Evolutionary conservation across 1,140 invertebrate species (phyloP), one percentile per base, ranked within the genome.

Genomic region (Homarus americanus): DNA sequence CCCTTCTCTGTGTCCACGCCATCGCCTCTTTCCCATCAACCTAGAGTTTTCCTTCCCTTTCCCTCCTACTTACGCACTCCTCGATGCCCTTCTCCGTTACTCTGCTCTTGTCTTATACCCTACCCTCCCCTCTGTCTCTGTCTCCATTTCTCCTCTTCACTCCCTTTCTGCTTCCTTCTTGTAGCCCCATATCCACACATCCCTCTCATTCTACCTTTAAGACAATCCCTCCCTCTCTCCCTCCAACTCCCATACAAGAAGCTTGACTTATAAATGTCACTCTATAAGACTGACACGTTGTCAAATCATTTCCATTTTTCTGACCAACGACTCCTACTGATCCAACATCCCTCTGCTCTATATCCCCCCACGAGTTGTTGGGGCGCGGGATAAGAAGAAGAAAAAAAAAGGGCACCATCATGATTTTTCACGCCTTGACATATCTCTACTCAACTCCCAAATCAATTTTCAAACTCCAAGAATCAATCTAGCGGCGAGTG

Each of bases 391-490:
- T 41, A 17, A 49, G 72, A 53, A 12, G 15, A 20, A 49, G 10
- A 1, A 36, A 49, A 9, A 34, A 41, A 41, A 32, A 49, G 28
- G 40, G 69, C 17, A 73, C 53, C 66, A 85, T 85, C 72, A 86
- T 76, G 73, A 85, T 86, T 78, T 78, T 76, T 86, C 84, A 58
- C 72, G 69, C 84, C 73, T 24, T 32, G 72, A 84, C 83, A 44
- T 85, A 38, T 86, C 84, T 86, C 84, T 76, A 69, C 69, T 86
- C 84, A 76, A 86, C 84, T 86, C 84, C 72, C n/a, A 24, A 86
- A 86, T 86, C 84, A 86, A 86, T 86, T 86, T 86, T 63, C 76
- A 80, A n/a, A 66, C 76, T 87, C 38, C 17, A 44, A 49, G 72
- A n/a, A 75, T 75, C 66, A 53, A 75, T 73, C 41, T 44, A 49